Evolutionary conservation across 1,140 invertebrate species (phyloP).

Genomic region (Physella acuta): DNA sequence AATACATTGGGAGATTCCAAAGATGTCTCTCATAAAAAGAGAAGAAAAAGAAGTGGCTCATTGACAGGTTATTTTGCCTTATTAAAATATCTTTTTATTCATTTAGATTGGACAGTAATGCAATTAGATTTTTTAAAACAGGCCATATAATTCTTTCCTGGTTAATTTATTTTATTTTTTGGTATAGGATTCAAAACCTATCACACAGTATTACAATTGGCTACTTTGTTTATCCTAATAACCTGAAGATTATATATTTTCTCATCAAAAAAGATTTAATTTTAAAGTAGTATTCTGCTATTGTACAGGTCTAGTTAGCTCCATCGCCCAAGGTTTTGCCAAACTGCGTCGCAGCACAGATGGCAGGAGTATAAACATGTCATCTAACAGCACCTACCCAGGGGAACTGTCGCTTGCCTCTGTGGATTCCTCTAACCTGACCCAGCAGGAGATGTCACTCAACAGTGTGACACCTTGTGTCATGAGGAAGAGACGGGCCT

Average conservation of each 20-base stretch:
- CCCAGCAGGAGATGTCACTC: slow-evolving; percentile 5
- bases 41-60: slow-evolving; percentile 73
- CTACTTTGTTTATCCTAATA: no score
- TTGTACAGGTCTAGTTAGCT: slow-evolving; percentile 50
- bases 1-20: slow-evolving; percentile 43
- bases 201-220: no score
- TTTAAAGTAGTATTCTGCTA: no score
- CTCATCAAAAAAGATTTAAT: no score
- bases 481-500: slow-evolving; percentile 47
- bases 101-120: no score
- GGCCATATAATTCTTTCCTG: no score
- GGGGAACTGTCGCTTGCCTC: slow-evolving; percentile 23
- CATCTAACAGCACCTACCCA: slow-evolving; percentile 35
- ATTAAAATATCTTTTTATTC: no score
- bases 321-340: slow-evolving; percentile 49
- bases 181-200: no score
- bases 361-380: slow-evolving; percentile 42
- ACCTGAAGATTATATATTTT: no score
- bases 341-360: slow-evolving; percentile 52
- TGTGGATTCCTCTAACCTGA: background rate
- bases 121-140: no score
- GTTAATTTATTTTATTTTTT: no score
- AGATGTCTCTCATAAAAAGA: slow-evolving; percentile 52
- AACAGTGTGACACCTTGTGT: slow-evolving; percentile 46
- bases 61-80: slow-evolving; percentile 76